Evolutionary conservation across 2,113 vertebrate species (phyloP).

Genomic region (Xenopus borealis): DNA sequence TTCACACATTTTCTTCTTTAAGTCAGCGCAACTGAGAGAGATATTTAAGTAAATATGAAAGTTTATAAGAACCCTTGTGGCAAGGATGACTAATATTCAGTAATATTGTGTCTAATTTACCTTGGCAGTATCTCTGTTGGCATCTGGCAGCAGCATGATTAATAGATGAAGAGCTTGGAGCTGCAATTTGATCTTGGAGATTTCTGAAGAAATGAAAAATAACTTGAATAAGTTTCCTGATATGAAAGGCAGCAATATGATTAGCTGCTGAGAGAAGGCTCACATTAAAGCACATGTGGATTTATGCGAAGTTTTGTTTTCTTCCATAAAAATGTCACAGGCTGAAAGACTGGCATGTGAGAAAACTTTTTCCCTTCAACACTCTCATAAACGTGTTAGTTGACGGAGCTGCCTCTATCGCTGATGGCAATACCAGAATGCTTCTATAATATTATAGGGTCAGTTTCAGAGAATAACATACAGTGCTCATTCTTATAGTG

Average conservation of each 20-base stretch:
- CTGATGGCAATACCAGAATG: too few relatives aligned
- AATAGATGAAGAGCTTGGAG: conserved; percentile 91
- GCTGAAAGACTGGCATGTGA: conserved; percentile 34
- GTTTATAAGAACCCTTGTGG: too few relatives aligned
- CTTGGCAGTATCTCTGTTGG: conserved; percentile 84
- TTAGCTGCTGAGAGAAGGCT: conserved; percentile 42
- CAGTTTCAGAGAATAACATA: too few relatives aligned
- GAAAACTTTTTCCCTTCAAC: conserved; percentile 6
- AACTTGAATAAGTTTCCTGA: conserved; percentile 33
- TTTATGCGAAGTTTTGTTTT: conserved; percentile 13
- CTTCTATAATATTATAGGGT: too few relatives aligned
- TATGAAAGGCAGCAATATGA: conserved; percentile 42
- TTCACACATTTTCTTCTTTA: too few relatives aligned
- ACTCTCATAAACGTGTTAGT: too few relatives aligned
- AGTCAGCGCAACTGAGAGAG: too few relatives aligned
- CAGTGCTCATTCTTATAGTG: too few relatives aligned
- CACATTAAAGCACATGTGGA: conserved; percentile 14
- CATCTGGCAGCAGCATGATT: conserved; percentile 85
- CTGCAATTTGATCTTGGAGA: conserved; percentile 79
- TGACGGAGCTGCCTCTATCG: too few relatives aligned
- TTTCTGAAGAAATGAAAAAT: conserved; percentile 68
- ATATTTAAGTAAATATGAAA: too few relatives aligned
- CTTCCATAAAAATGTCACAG: conserved; percentile 10
- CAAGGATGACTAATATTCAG: conserved; percentile 28
- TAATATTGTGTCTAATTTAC: conserved; percentile 55